These are phyloP conservation scores for Mesocricetus auratus DNA, from an alignment of 2,113 vertebrate species.

Conservation along the genomic window DNA sequence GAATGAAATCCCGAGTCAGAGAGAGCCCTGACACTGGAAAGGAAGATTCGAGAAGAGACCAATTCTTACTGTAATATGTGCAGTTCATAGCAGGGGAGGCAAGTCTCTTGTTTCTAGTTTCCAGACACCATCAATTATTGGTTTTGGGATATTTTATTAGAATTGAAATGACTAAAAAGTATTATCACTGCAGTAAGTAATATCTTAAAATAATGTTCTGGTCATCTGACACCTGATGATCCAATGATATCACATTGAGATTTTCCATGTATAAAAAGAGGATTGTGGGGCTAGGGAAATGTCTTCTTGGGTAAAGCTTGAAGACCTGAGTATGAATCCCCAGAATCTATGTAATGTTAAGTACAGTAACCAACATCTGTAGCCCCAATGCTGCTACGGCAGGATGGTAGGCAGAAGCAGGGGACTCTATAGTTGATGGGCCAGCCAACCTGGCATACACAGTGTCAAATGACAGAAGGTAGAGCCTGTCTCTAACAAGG, in stretches of 20 bases:
- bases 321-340: background rate
- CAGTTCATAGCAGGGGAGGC: fast-evolving
- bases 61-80: too few species aligned
- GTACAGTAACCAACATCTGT: background rate
- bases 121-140: background rate
- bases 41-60: background rate
- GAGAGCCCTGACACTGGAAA: background rate
- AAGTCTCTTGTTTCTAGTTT: background rate
- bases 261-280: background rate
- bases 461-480: background rate
- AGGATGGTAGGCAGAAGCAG: background rate
- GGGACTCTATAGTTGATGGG: background rate
- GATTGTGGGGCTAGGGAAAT: background rate
- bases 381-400: background rate
- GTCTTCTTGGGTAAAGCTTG: background rate
- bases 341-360: background rate
- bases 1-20: background rate
- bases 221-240: background rate
- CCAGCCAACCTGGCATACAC: background rate
- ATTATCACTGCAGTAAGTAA: background rate
- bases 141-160: background rate
- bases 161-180: background rate
- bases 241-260: background rate
- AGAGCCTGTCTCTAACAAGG: background rate
- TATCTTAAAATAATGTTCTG: background rate